Conservation (phyloP, 2,113 vertebrate genomes). For the Drymodes brunneopygia region DNA sequence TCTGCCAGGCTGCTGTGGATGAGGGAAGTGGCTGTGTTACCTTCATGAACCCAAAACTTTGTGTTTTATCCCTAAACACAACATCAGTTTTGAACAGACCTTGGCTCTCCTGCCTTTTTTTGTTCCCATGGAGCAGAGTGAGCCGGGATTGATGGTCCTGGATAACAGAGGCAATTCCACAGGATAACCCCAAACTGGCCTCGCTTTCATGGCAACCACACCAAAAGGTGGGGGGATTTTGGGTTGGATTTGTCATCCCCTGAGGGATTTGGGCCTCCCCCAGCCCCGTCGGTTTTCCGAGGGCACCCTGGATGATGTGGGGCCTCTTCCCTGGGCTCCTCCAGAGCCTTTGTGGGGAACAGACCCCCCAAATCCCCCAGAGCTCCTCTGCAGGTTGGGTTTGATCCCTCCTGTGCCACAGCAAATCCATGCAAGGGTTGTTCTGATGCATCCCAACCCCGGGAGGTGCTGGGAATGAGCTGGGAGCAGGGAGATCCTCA, state of each 20-base stretch:
- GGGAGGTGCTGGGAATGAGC: not conserved
- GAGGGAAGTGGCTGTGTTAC: not conserved
- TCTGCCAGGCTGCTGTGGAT: not conserved
- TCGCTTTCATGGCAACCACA: slow-evolving; percentile 43
- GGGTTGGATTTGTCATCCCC: not conserved
- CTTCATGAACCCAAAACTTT: not conserved
- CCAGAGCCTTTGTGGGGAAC: slow-evolving; percentile 52
- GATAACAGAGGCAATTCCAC: not conserved
- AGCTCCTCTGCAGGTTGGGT: slow-evolving; percentile 6
- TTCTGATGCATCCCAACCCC: not conserved
- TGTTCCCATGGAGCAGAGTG: not conserved
- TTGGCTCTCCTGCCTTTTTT: not conserved
- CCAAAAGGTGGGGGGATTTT: slow-evolving; percentile 12
- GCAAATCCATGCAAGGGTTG: not conserved
- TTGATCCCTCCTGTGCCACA: not conserved
- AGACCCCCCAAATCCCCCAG: slow-evolving; percentile 8
- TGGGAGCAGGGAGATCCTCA: not conserved
- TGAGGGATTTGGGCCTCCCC: not conserved
- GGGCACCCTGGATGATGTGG: slow-evolving; percentile 31
- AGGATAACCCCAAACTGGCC: not conserved
- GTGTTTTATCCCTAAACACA: not conserved
- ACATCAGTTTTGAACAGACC: not conserved
- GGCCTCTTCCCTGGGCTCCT: slow-evolving; percentile 26
- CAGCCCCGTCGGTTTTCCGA: not conserved
- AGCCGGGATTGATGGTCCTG: not conserved